Percentiles rank a stretch among this genome's conserved stretches.
Evolutionary conservation across 2,113 vertebrate genomes (phyloP).

Genomic region (Xiphophorus couchianus): DNA sequence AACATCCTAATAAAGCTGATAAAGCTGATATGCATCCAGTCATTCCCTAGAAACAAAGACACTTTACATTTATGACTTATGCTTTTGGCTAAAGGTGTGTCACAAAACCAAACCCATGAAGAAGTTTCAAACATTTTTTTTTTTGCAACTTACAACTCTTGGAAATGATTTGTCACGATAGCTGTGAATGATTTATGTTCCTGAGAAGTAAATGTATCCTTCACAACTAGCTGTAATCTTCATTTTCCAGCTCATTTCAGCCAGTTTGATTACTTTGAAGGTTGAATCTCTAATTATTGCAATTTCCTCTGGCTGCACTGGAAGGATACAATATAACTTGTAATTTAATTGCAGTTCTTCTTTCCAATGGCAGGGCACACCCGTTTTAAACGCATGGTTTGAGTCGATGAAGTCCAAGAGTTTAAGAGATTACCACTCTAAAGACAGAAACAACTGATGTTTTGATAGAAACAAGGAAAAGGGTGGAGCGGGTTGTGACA

Average conservation of each 20-base stretch:
- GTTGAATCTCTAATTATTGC: background rate
- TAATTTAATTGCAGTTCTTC: background rate
- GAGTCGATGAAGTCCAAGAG: background rate
- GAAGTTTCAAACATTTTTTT: background rate
- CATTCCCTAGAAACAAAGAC: constrained; percentile 23
- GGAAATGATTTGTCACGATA: background rate
- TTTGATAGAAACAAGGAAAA: background rate
- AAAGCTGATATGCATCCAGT: background rate
- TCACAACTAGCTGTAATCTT: background rate
- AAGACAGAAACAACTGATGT: background rate
- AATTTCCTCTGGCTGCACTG: constrained; percentile 1
- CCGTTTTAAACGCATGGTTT: background rate
- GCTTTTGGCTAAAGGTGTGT: background rate
- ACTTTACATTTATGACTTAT: background rate
- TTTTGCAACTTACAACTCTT: background rate
- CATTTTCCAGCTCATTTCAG: background rate
- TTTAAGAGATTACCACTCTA: background rate
- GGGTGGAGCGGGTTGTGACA: constrained; percentile 3
- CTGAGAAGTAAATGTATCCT: background rate
- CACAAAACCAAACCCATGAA: background rate
- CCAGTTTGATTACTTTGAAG: background rate
- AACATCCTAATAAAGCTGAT: background rate
- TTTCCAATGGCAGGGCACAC: background rate
- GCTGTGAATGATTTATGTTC: background rate
- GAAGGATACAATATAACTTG: background rate